Percentiles rank a stretch among this genome's conserved stretches.
These are phyloP conservation scores for Galerucella pusilla DNA, from an alignment of 2,888 invertebrate genomes.

Conservation along the genomic window DNA sequence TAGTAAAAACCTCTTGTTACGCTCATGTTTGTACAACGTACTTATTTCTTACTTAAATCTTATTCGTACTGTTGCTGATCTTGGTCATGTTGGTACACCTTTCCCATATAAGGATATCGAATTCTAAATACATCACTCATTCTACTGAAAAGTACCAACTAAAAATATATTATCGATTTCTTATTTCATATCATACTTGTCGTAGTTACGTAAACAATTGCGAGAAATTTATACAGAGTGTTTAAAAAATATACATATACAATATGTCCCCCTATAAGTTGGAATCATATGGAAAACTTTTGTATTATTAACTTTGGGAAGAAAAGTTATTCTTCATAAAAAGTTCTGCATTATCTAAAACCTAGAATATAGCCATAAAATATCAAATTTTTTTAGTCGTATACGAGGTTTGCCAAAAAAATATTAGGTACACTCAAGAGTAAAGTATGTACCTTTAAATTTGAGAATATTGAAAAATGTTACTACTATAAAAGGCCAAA, in stretches of 20 bases:
- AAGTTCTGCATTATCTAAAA: too few species aligned
- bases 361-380: too few species aligned
- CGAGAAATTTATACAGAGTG: neutral
- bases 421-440: too few species aligned
- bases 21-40: neutral
- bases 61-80: neutral
- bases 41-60: neutral
- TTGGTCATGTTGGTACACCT: constrained; percentile 23
- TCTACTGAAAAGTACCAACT: constrained; percentile 16
- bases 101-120: constrained; percentile 27
- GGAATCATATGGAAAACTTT: too few species aligned
- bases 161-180: constrained; percentile 16
- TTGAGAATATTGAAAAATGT: too few species aligned
- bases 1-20: neutral
- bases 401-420: too few species aligned
- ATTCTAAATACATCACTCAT: constrained; percentile 24
- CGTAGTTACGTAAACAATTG: neutral
- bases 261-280: too few species aligned
- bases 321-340: too few species aligned
- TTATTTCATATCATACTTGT: constrained; percentile 15
- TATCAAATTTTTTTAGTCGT: too few species aligned
- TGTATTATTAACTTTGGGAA: too few species aligned
- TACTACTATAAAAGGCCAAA: too few species aligned
- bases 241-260: neutral
- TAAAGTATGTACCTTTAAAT: too few species aligned